A percentile compares a stretch with the other conserved stretches of the same genome.
These are phyloP conservation scores for Rhizomys pruinosus DNA, from an alignment of 2,113 vertebrate genomes.

Conservation along the genomic window DNA sequence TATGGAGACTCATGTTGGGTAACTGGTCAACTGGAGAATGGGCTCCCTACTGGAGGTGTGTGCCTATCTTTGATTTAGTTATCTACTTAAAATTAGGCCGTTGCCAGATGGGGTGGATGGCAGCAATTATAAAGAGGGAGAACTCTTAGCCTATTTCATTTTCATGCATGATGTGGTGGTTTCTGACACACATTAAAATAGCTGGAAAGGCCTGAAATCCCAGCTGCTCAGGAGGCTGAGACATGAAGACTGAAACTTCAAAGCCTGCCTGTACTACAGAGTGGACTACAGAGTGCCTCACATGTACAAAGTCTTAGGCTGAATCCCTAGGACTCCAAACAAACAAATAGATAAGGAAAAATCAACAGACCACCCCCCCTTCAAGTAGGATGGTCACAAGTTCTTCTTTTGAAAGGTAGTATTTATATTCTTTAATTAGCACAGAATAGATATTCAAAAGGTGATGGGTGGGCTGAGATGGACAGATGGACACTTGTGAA, in stretches of 20 bases:
- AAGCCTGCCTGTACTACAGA: neutral
- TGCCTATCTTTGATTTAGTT: neutral
- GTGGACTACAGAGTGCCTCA: too few species aligned
- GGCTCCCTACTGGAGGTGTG: neutral
- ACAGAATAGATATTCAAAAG: neutral
- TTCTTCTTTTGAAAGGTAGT: neutral
- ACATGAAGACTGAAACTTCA: neutral
- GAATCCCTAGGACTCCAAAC: neutral
- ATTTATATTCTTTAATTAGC: constrained; percentile 14
- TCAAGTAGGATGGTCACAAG: neutral
- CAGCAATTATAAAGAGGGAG: neutral
- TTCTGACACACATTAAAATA: neutral
- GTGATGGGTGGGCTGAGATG: neutral
- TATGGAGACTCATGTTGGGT: neutral
- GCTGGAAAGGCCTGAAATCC: neutral
- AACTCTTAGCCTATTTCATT: neutral
- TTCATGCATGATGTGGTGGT: neutral
- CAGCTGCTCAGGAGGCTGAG: neutral
- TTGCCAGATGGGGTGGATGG: neutral
- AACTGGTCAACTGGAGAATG: neutral
- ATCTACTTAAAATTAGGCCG: neutral
- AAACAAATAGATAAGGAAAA: too few species aligned
- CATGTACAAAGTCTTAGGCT: neutral
- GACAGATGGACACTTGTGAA: neutral
- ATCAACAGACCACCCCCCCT: too few species aligned